Evolutionary conservation across 2,888 invertebrate genomes (phyloP).

Genomic region (Hydriomena furcata): DNA sequence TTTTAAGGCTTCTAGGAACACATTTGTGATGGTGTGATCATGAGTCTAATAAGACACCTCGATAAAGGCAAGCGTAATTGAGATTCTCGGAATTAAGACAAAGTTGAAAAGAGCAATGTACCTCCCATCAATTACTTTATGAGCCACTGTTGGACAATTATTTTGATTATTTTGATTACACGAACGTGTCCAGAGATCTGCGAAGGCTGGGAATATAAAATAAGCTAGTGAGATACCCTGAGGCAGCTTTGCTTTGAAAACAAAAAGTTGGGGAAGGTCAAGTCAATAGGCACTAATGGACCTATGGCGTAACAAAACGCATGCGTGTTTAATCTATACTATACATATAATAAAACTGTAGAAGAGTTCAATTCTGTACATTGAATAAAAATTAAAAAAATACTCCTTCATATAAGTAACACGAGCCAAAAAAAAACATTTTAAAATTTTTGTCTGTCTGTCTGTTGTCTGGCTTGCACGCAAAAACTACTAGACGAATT

Average conservation of each 20-base stretch:
- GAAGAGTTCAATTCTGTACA: no score
- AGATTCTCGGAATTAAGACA: conserved; percentile 49
- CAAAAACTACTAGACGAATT: no score
- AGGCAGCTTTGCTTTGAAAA: conserved; percentile 10
- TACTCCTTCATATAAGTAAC: no score
- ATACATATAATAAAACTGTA: no score
- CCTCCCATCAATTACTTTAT: conserved; percentile 32
- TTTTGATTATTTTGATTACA: conserved; percentile 19
- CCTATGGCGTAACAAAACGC: conserved; percentile 30
- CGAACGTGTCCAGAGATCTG: conserved; percentile 11
- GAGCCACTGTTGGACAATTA: conserved; percentile 31
- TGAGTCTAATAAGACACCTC: conserved; percentile 56
- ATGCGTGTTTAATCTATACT: conserved; percentile 36
- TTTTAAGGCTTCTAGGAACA: conserved; percentile 69
- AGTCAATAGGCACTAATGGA: conserved; percentile 27
- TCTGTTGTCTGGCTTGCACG: no score
- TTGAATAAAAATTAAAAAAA: no score
- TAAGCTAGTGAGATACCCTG: conserved; percentile 16
- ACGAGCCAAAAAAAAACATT: no score
- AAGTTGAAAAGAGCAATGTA: conserved; percentile 36
- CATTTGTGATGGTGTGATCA: conserved; percentile 52
- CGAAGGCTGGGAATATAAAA: conserved; percentile 7
- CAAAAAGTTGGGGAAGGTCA: conserved; percentile 39
- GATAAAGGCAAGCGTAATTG: conserved; percentile 44
- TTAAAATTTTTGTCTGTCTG: no score